These are phyloP conservation scores for Artemia sinica DNA, from an alignment of 2,888 invertebrate species.

Conservation along the genomic window DNA sequence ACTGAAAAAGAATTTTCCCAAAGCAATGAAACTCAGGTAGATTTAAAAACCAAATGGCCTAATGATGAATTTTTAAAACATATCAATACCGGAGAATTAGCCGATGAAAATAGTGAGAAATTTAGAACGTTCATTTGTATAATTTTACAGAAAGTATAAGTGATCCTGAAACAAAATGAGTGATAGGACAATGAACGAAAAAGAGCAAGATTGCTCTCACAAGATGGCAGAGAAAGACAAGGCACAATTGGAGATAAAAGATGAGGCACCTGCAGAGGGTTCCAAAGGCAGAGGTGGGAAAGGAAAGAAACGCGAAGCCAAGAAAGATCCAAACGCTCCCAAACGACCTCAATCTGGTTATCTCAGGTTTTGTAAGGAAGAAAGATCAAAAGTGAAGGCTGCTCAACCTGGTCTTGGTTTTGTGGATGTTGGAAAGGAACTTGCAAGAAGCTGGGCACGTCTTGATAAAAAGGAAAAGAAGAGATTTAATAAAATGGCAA, in stretches of 20 bases:
- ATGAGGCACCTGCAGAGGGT: conserved; percentile 77
- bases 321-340: conserved; percentile 96
- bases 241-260: conserved; percentile 74
- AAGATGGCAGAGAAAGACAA: conserved; percentile 98
- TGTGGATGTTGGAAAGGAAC: conserved; percentile 89
- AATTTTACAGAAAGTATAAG: no score
- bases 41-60: no score
- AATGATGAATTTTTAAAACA: no score
- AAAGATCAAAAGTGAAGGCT: conserved; percentile 81
- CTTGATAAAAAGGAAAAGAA: conserved; percentile 62
- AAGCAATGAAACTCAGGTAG: no score
- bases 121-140: no score
- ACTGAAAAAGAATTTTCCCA: no score
- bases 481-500: conserved; percentile 81
- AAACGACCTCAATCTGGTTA: conserved; percentile 96
- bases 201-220: conserved; percentile 95
- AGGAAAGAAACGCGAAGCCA: conserved; percentile 73
- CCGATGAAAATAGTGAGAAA: no score
- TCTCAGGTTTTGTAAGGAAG: conserved; percentile 98
- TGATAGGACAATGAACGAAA: conserved; percentile 76
- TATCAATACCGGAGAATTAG: no score
- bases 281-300: conserved; percentile 47
- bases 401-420: conserved; percentile 84
- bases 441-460: conserved; percentile 85
- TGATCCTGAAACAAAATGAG: no score